phyloP scores from a whole-genome alignment of 2,888 invertebrate species.

The Eristalis intricaria region DNA sequence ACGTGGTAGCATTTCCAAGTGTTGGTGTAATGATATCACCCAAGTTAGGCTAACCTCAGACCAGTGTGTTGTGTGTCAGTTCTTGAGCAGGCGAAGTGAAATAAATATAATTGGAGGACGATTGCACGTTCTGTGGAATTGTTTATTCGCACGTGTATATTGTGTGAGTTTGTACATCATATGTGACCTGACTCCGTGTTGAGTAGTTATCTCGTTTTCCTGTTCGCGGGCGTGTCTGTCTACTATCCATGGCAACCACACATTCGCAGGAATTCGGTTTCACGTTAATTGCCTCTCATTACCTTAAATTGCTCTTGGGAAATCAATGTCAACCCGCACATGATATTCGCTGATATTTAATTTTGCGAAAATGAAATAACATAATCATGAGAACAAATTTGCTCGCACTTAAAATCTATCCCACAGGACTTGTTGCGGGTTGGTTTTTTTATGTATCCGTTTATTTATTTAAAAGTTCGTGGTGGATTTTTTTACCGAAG shows the following conservation, averaged over 20 bases:
- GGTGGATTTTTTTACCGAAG: too few species aligned
- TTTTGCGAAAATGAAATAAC: neutral
- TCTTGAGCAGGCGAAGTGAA: neutral
- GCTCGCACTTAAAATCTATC: neutral
- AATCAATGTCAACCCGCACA: neutral
- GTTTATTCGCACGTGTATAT: neutral
- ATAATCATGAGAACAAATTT: neutral
- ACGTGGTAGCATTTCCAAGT: neutral
- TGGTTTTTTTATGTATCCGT: too few species aligned
- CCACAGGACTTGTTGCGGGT: too few species aligned
- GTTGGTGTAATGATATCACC: neutral
- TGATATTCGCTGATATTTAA: neutral
- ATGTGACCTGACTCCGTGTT: neutral
- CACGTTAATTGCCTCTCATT: neutral
- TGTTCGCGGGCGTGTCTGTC: neutral
- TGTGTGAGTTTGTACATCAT: neutral
- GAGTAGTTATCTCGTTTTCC: neutral
- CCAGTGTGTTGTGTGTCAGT: neutral
- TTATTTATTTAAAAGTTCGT: too few species aligned
- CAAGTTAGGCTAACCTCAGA: neutral
- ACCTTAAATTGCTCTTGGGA: neutral
- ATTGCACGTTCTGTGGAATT: neutral
- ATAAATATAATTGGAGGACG: neutral
- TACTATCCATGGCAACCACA: neutral
- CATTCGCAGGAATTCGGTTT: neutral